Conservation (phyloP, 1,140 invertebrate genomes). For the Drosophila persimilis region DNA sequence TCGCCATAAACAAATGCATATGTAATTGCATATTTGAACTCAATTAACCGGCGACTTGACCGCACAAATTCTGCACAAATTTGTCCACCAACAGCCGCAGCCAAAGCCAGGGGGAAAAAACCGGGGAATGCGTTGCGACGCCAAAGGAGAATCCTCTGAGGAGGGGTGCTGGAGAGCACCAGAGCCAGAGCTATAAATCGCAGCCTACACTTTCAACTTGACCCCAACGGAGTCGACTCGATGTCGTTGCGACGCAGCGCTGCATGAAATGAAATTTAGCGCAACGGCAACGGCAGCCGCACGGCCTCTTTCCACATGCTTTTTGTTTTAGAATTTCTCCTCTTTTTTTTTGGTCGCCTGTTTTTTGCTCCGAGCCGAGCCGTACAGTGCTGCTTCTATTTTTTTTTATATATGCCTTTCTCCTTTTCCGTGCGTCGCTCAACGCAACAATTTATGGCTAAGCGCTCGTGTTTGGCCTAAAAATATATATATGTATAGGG, state of each 20-base stretch:
- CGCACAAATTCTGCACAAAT: constrained; percentile 55
- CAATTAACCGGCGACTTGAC: constrained; percentile 62
- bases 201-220: constrained; percentile 64
- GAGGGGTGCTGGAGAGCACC: neutral
- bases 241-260: constrained; percentile 47
- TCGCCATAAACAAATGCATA: constrained; percentile 58
- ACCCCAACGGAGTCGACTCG: constrained; percentile 49
- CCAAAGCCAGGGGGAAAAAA: neutral
- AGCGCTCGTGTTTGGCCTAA: constrained; percentile 68
- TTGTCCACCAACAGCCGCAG: constrained; percentile 24
- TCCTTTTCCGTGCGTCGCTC: constrained; percentile 46
- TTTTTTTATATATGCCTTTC: constrained; percentile 37
- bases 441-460: constrained; percentile 75
- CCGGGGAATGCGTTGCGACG: neutral
- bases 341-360: constrained; percentile 5
- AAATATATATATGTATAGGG: constrained; percentile 38
- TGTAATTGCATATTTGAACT: constrained; percentile 76
- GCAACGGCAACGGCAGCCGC: constrained; percentile 39
- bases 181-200: constrained; percentile 52
- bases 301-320: constrained; percentile 35
- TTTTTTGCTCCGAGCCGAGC: neutral
- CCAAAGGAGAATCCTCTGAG: too few relatives aligned
- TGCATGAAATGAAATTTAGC: constrained; percentile 78
- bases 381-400: constrained; percentile 12
- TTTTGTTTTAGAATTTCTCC: constrained; percentile 17